These are phyloP conservation scores for Diadophis punctatus DNA, from an alignment of 2,113 vertebrate species.

Conservation along the genomic window DNA sequence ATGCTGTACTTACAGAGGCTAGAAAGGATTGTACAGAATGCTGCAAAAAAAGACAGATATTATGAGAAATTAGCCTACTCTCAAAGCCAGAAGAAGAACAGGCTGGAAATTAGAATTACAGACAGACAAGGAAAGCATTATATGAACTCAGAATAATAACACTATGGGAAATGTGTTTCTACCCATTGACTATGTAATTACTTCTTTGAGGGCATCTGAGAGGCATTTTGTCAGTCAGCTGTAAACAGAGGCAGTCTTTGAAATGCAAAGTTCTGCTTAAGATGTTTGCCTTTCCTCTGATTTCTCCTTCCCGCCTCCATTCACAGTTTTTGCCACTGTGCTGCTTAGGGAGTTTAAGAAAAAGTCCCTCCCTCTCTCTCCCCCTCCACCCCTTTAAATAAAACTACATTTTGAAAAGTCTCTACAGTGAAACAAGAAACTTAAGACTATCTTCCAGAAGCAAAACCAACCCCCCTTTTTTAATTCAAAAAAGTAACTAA, in stretches of 20 bases:
- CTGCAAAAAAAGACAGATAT: neutral
- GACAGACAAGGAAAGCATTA: slow-evolving; percentile 34
- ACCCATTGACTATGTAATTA: slow-evolving; percentile 62
- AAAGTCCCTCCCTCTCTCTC: neutral
- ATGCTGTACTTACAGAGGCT: neutral
- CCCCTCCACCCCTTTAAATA: neutral
- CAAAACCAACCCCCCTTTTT: slow-evolving; percentile 1
- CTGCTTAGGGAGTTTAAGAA: slow-evolving; percentile 23
- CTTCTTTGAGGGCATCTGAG: slow-evolving; percentile 57
- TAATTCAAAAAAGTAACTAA: slow-evolving; percentile 11
- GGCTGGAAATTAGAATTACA: slow-evolving; percentile 2
- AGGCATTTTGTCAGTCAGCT: slow-evolving; percentile 59
- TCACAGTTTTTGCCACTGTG: slow-evolving; percentile 31
- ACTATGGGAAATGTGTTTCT: slow-evolving; percentile 51
- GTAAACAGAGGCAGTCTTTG: slow-evolving; percentile 60
- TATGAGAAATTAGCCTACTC: slow-evolving; percentile 20
- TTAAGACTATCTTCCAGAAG: slow-evolving; percentile 28
- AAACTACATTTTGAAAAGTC: slow-evolving; percentile 23
- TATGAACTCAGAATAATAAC: slow-evolving; percentile 51
- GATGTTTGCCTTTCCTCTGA: slow-evolving; percentile 45
- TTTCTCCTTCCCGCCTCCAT: neutral
- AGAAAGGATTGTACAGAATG: slow-evolving; percentile 7
- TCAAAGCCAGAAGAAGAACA: slow-evolving; percentile 35
- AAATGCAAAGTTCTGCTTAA: slow-evolving; percentile 60
- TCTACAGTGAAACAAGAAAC: slow-evolving; percentile 28